These are phyloP conservation scores for Aleiodes alternator DNA, from an alignment of 2,888 invertebrate genomes.

Conservation along the genomic window DNA sequence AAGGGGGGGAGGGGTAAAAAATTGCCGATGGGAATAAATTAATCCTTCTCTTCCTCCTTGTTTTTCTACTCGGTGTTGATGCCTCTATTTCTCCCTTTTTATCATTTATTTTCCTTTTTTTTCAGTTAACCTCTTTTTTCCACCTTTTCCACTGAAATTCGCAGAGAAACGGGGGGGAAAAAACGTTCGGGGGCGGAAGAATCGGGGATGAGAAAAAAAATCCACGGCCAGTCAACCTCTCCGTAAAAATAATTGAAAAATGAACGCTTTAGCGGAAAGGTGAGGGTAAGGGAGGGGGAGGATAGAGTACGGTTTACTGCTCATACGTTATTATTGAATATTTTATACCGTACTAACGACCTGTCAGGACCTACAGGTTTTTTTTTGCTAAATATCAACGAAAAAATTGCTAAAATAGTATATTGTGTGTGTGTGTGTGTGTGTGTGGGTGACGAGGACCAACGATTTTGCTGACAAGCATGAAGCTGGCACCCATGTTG, in stretches of 20 bases:
- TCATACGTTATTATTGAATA: slow-evolving; percentile 68
- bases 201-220: slow-evolving; percentile 11
- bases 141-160: not conserved
- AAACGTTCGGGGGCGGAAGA: not conserved
- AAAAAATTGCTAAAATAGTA: too few species aligned
- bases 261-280: slow-evolving; percentile 47
- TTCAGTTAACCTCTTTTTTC: not conserved
- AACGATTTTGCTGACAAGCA: too few species aligned
- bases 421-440: too few species aligned
- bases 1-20: not conserved
- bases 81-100: not conserved
- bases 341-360: slow-evolving; percentile 56
- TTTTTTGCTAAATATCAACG: slow-evolving; percentile 16
- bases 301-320: slow-evolving; percentile 57
- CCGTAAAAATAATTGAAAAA: slow-evolving; percentile 43
- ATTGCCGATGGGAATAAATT: slow-evolving; percentile 40
- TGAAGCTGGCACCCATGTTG: too few species aligned
- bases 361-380: slow-evolving; percentile 31
- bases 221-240: slow-evolving; percentile 6
- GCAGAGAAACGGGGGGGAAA: slow-evolving; percentile 1
- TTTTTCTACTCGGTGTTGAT: not conserved
- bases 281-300: not conserved
- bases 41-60: not conserved
- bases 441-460: too few species aligned
- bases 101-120: slow-evolving; percentile 14